These are phyloP conservation scores for Amblyteles armatorius DNA, from an alignment of 2,888 invertebrate genomes.

Conservation along the genomic window DNA sequence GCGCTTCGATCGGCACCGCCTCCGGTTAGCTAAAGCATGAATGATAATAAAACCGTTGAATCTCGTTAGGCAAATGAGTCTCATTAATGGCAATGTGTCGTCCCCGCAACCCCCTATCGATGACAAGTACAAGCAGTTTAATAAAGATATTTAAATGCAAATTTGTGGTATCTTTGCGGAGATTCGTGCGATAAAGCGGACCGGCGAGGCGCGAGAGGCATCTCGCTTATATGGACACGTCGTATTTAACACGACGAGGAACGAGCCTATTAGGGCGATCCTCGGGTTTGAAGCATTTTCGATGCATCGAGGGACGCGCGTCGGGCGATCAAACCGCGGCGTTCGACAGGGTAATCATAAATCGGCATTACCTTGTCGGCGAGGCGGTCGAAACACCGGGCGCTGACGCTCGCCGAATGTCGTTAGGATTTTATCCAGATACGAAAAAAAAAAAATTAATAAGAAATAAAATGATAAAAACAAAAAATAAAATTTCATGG, in stretches of 20 bases:
- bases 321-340: slow-evolving; percentile 26
- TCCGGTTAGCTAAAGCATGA: background rate
- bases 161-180: slow-evolving; percentile 11
- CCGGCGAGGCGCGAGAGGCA: slow-evolving; percentile 11
- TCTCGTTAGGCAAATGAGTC: slow-evolving; percentile 63
- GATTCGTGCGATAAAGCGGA: slow-evolving; percentile 7
- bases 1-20: slow-evolving; percentile 32
- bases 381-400: background rate
- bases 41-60: slow-evolving; percentile 33
- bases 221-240: slow-evolving; percentile 12
- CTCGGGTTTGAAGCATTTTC: slow-evolving; percentile 54
- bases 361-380: slow-evolving; percentile 41
- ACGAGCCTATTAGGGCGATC: slow-evolving; percentile 36
- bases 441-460: slow-evolving; percentile 11
- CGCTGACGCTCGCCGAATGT: background rate
- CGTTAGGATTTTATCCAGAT: slow-evolving; percentile 16
- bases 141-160: slow-evolving; percentile 65
- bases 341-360: slow-evolving; percentile 44
- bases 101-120: slow-evolving; percentile 30
- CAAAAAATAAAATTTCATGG: background rate
- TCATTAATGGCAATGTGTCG: slow-evolving; percentile 53
- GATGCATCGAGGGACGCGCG: slow-evolving; percentile 4
- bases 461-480: background rate
- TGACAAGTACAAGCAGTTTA: slow-evolving; percentile 54
- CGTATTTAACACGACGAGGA: slow-evolving; percentile 49